Percentiles rank a stretch among this genome's conserved stretches.
phyloP scores from a whole-genome alignment of 2,113 vertebrate genomes.

The Bufo bufo region DNA sequence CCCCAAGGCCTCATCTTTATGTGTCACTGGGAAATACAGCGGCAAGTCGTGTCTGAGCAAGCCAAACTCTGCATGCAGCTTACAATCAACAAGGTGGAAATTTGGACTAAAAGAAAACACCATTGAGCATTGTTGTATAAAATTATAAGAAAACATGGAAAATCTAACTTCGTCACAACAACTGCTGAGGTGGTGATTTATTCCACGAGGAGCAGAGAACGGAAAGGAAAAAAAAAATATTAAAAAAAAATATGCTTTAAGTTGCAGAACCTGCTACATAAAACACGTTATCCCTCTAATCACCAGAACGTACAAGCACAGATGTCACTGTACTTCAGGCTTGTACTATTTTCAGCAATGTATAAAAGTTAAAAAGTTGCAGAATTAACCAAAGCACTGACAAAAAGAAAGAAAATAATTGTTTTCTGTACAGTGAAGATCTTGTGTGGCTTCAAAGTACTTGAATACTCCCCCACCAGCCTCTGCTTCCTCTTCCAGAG shows the following conservation, averaged over 20 bases:
- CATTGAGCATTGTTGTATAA: constrained; percentile 27
- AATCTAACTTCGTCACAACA: constrained; percentile 8
- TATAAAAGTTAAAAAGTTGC: too few relatives aligned
- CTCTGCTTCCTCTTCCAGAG: too few relatives aligned
- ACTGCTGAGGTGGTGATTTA: background rate
- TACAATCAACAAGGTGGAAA: constrained; percentile 17
- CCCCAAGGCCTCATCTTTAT: background rate
- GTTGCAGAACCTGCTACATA: background rate
- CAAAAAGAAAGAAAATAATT: too few relatives aligned
- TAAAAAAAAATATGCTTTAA: background rate
- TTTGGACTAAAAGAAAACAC: constrained; percentile 37
- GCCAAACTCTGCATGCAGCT: background rate
- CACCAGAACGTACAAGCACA: too few relatives aligned
- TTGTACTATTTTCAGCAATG: too few relatives aligned
- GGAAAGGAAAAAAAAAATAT: background rate
- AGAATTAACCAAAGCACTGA: too few relatives aligned
- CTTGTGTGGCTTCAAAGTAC: too few relatives aligned
- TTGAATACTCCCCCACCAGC: too few relatives aligned
- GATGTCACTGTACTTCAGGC: too few relatives aligned
- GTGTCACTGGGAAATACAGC: constrained; percentile 36
- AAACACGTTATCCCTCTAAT: background rate
- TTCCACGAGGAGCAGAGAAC: background rate
- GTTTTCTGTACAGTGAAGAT: too few relatives aligned
- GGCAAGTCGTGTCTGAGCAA: constrained; percentile 2
- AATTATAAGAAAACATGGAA: constrained; percentile 36